Evolutionary conservation across 2,797 vertebrate species (phyloP).

Genomic region (Semotilus atromaculatus): DNA sequence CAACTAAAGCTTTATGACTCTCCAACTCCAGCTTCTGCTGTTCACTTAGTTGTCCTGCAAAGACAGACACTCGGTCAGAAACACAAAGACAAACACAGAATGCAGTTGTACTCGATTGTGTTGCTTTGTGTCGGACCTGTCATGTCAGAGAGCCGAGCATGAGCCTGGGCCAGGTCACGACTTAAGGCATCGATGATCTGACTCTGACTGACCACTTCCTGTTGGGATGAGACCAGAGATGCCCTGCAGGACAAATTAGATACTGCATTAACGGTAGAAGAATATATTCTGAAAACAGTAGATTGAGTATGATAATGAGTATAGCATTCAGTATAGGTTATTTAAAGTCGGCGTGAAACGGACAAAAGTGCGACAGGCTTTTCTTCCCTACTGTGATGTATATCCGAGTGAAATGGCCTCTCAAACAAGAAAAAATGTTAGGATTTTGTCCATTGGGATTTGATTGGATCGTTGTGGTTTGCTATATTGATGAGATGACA

Average conservation of each 20-base stretch:
- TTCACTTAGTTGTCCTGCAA: constrained; percentile 78
- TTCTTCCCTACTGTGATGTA: not conserved
- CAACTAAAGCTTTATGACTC: constrained; percentile 65
- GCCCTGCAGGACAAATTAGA: constrained; percentile 59
- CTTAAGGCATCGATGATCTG: constrained; percentile 70
- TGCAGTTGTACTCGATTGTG: not conserved
- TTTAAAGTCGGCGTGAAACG: not conserved
- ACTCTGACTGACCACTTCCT: constrained; percentile 70
- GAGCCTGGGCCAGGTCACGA: constrained; percentile 71
- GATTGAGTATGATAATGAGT: not conserved
- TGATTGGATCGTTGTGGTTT: not conserved
- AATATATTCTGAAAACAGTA: not conserved
- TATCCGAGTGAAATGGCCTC: not conserved
- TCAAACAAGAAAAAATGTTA: not conserved
- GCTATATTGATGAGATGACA: not conserved
- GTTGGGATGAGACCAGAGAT: constrained; percentile 68
- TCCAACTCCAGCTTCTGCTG: constrained; percentile 81
- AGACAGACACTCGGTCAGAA: constrained; percentile 9
- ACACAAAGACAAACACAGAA: not conserved
- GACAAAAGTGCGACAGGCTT: not conserved
- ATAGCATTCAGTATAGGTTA: not conserved
- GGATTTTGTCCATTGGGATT: not conserved
- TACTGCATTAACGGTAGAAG: not conserved
- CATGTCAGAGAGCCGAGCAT: constrained; percentile 76
- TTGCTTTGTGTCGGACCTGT: constrained; percentile 69